A percentile compares a stretch with the other conserved stretches of the same genome.
Evolutionary conservation across 2,888 invertebrate species (phyloP).

Genomic region (Eurytoma californica): DNA sequence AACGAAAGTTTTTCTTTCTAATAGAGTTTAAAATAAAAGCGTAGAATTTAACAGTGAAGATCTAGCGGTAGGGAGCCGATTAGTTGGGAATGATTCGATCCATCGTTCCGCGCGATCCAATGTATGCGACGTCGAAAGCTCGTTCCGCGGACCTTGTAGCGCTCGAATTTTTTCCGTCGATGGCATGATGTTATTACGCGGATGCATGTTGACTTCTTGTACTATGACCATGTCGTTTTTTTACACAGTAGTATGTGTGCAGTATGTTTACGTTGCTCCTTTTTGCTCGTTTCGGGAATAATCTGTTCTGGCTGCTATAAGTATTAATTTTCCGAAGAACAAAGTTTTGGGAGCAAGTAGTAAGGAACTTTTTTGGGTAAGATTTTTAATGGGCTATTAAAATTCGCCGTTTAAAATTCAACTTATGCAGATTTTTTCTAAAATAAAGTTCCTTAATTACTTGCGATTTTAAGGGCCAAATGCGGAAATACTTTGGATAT

Average conservation of each 20-base stretch:
- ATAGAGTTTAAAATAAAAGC: constrained; percentile 18
- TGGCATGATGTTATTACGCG: constrained; percentile 65
- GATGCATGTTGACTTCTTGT: constrained; percentile 68
- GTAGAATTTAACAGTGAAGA: constrained; percentile 40
- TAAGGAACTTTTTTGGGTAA: constrained; percentile 3
- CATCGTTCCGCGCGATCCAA: constrained; percentile 12
- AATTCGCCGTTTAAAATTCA: too few relatives aligned
- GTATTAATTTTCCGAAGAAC: constrained; percentile 7
- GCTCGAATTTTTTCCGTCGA: constrained; percentile 40
- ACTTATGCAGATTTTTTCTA: neutral
- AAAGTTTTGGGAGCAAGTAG: neutral
- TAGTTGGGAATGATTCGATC: constrained; percentile 28
- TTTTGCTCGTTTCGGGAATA: constrained; percentile 45
- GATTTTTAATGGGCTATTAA: neutral
- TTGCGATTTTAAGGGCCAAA: constrained; percentile 8
- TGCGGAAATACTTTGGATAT: constrained; percentile 9
- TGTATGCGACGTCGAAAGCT: constrained; percentile 11
- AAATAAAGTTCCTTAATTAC: neutral
- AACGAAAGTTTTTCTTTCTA: constrained; percentile 49
- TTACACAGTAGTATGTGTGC: constrained; percentile 67
- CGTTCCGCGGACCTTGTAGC: neutral
- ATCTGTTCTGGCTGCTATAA: constrained; percentile 47
- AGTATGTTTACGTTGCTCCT: constrained; percentile 50
- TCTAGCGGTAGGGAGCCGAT: constrained; percentile 25
- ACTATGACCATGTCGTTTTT: constrained; percentile 55